Conservation (phyloP, 2,113 vertebrate genomes). For the Antechinus flavipes region DNA sequence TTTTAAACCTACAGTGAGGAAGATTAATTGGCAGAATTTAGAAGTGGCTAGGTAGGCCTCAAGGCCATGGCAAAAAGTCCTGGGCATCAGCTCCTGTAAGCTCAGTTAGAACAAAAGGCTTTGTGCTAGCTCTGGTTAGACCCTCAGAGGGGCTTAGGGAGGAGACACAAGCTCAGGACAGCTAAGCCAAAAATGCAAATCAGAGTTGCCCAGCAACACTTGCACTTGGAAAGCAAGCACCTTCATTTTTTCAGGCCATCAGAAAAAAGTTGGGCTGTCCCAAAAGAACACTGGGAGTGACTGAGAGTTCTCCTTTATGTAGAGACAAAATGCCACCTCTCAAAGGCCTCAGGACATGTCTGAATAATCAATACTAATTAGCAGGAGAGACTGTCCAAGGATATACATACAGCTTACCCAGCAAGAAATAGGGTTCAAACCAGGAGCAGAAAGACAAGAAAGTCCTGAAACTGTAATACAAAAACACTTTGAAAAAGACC, state of each 20-base stretch:
- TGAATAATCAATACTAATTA: background rate
- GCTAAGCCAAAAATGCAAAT: background rate
- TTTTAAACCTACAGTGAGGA: background rate
- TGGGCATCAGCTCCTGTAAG: background rate
- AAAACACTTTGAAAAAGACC: background rate
- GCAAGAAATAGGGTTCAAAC: background rate
- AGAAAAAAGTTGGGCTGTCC: background rate
- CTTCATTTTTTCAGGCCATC: background rate
- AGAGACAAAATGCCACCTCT: background rate
- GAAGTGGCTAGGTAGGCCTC: background rate
- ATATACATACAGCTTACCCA: background rate
- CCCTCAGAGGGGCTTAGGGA: background rate
- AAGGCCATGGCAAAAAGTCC: background rate
- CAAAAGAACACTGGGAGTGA: background rate
- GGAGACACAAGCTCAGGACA: background rate
- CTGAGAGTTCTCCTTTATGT: background rate
- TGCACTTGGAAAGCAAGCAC: background rate
- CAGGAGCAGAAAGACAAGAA: background rate
- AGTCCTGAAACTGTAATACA: background rate
- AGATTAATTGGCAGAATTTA: background rate
- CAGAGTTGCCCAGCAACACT: background rate
- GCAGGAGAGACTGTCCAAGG: background rate
- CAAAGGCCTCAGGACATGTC: background rate
- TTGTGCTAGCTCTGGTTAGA: background rate
- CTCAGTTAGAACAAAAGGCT: background rate